phyloP scores from a whole-genome alignment of 2,113 vertebrate species.

The Psittacula cyanocephala region DNA sequence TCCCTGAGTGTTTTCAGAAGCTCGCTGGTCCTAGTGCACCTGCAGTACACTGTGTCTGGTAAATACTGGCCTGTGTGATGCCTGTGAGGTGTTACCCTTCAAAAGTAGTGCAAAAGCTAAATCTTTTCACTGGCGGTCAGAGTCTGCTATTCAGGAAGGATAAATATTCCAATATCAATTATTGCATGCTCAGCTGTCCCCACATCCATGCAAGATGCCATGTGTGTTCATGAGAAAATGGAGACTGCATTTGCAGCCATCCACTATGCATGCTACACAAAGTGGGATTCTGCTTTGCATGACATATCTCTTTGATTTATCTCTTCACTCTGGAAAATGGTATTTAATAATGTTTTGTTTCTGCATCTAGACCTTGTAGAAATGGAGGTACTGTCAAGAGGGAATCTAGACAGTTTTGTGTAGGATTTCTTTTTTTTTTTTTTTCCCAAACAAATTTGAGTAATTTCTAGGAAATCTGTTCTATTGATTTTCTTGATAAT shows the following conservation, averaged over 20 bases:
- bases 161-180: neutral
- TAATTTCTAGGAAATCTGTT: neutral
- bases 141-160: neutral
- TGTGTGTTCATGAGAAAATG: neutral
- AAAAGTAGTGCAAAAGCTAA: neutral
- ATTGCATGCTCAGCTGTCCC: neutral
- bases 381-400: neutral
- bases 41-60: rapidly evolving
- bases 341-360: neutral
- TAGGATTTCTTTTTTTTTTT: neutral
- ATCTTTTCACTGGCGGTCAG: neutral
- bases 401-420: neutral
- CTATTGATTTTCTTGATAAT: neutral
- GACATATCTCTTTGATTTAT: neutral
- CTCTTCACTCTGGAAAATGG: neutral
- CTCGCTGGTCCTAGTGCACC: neutral
- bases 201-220: neutral
- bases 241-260: neutral
- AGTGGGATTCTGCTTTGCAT: neutral
- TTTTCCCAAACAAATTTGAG: neutral
- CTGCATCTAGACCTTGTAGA: neutral
- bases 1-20: neutral
- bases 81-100: neutral
- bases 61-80: neutral
- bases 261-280: neutral